Evolutionary conservation across 1,140 invertebrate species (phyloP).

Genomic region (Ceratina japonica): DNA sequence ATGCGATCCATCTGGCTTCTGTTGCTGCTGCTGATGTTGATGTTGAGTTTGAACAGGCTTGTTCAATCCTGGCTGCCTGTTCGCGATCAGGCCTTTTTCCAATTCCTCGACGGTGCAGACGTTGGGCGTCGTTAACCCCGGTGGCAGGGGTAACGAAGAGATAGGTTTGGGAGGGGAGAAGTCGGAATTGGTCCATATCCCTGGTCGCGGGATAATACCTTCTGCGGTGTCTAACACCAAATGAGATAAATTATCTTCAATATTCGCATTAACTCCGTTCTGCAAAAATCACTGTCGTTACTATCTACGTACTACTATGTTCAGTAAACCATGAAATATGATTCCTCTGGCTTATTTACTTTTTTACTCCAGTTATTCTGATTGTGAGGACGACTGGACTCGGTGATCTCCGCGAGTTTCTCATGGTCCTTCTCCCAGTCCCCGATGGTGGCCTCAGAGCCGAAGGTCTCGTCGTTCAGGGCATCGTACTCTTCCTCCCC

Average conservation of each 20-base stretch:
- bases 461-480: conserved; percentile 94
- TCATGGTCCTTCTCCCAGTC: conserved; percentile 89
- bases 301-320: too few relatives aligned
- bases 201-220: conserved; percentile 77
- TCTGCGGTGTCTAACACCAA: conserved; percentile 82
- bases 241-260: conserved; percentile 80
- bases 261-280: conserved; percentile 73
- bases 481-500: conserved; percentile 94
- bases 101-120: conserved; percentile 81
- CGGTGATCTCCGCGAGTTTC: conserved; percentile 83
- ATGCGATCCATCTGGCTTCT: conserved; percentile 61
- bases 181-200: conserved; percentile 78
- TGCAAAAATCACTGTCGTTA: conserved; percentile 52
- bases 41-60: conserved; percentile 71
- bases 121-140: conserved; percentile 72
- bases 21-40: conserved; percentile 68
- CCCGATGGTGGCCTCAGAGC: conserved; percentile 83
- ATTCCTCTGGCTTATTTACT: conserved; percentile 39
- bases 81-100: conserved; percentile 79
- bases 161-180: conserved; percentile 66
- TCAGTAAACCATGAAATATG: neutral
- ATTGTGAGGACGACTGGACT: conserved; percentile 77
- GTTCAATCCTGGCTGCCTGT: conserved; percentile 71
- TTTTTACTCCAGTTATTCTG: conserved; percentile 64
- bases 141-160: conserved; percentile 55